These are phyloP conservation scores for Phaenicophaeus curvirostris DNA, from an alignment of 2,797 vertebrate genomes.

Conservation along the genomic window DNA sequence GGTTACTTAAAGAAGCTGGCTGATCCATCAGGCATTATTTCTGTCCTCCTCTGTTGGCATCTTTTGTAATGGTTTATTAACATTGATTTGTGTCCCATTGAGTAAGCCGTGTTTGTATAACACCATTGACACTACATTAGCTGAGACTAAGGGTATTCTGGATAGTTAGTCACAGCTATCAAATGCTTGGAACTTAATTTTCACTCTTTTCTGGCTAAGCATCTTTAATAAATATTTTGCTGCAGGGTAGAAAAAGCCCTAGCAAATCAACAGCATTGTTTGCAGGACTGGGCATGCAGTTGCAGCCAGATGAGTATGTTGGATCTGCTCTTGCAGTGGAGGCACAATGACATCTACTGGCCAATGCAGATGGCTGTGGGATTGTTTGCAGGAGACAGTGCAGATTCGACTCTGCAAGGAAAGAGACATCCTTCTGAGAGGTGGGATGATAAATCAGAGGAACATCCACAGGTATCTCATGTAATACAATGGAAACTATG, in stretches of 20 bases:
- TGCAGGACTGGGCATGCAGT: constrained; percentile 8
- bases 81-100: constrained; percentile 48
- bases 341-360: constrained; percentile 76
- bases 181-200: constrained; percentile 53
- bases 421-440: background rate
- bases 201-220: constrained; percentile 30
- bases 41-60: constrained; percentile 31
- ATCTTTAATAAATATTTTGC: constrained; percentile 50
- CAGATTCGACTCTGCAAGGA: rapidly evolving
- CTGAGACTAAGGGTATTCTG: constrained; percentile 27
- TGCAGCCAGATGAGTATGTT: constrained; percentile 54
- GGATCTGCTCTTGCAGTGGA: background rate
- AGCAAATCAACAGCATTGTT: constrained; percentile 49
- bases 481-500: background rate
- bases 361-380: background rate
- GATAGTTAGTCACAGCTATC: constrained; percentile 47
- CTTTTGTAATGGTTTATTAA: constrained; percentile 49
- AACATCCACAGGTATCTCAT: background rate
- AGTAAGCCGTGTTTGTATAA: constrained; percentile 62
- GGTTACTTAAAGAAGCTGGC: constrained; percentile 21
- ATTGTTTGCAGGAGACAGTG: background rate
- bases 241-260: constrained; percentile 32
- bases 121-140: constrained; percentile 7
- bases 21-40: background rate
- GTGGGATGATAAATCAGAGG: background rate